Evolutionary conservation across 2,888 invertebrate genomes (phyloP), one percentile per base, ranked within the genome.

Genomic region (Diarsia mendica): DNA sequence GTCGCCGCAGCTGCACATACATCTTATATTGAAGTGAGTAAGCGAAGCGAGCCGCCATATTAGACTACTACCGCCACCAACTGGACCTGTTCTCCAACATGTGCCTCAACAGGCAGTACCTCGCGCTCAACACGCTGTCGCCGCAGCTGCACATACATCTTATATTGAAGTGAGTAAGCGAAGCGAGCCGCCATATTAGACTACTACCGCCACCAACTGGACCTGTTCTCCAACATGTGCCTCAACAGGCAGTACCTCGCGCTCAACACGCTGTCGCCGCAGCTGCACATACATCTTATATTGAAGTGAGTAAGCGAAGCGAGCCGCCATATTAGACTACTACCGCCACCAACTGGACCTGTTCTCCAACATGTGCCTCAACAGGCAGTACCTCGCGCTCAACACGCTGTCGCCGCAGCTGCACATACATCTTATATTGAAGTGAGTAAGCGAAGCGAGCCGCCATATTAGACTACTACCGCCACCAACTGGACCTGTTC

Each of bases 151-250:
- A 99, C 89, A 99, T 99, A 87, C 98, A 99, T 92, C 97, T 99
- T 64, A 99, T 99, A 94, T 97, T 99, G 73, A 99, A 98, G 99
- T 99, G 92, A 96, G 97, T 89, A 73, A 44, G 9, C 5, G 5
- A 20, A 23, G 39, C 11, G 39, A 6, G 20, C 44, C 13, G 44
- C 2, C 33, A 6, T 5, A 2, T 13, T 28, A 33, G 8, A n/a
- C 23, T 99, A 99, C 95, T 99, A 99, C 94, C 97, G 99, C 49
- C 99, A 99, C 96, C 99, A 99, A 94, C 97, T 99, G 76, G 99
- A 99, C 95, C 97, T 99, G 83, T 99, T 99, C 95, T 99, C 99
- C 75, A 99, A 99, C 95, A 99, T 99, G 99, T 99, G 99, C 92
- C 97, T 99, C 80, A 99, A 99, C 93, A 97, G 99, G 70, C 99